Base-by-base conservation (phyloP, 2,888 invertebrate species). In the Polydrusus pterygomalis region DNA sequence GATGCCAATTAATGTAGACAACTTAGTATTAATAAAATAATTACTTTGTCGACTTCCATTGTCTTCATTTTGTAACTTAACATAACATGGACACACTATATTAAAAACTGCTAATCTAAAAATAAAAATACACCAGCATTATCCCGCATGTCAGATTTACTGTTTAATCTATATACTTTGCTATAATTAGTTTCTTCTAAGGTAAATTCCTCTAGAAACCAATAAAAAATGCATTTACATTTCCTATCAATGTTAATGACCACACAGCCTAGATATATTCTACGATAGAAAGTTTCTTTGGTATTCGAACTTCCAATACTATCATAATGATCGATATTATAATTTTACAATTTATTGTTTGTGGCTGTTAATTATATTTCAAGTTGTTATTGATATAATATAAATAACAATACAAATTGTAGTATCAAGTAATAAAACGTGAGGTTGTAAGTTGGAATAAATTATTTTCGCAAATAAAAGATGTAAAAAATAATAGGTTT, bases 171-270 rank as follows among this genome's bases (percentile, higher is more conserved):
- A 74, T 74, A 74, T 63, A 74, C 74, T 74, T 69, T 68, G 68
- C 68, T 63, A 74, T 74, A 74, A 74, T 74, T 74, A 69, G 68
- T 68, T 68, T 62, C 63, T 68, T 74, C 62, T 74, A 74, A 54
- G 47, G 74, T 63, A 25, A 74, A 74, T 74, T 74, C 74, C 70
- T 62, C 63, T 49, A 62, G 20, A 45, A 74, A 69, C 38, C 43
- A 30, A 15, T 68, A 69, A 74, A 74, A 74, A 74, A 74, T 30
- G 64, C 74, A 74, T 70, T 74, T 70, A 74, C 74, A 74, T 74
- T 74, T 70, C 65, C 70, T 70, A 74, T 74, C 74, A 64, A 74
- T 74, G 70, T 70, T 74, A 74, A 74, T 74, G 58, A 70, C 70
- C 30, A 70, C 64, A 68, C 70, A 74, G 74, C 70, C 74, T 56